Percentiles rank a stretch among this genome's conserved stretches.
Evolutionary conservation across 2,888 invertebrate genomes (phyloP).

Genomic region (Tetheella fluctuosa): DNA sequence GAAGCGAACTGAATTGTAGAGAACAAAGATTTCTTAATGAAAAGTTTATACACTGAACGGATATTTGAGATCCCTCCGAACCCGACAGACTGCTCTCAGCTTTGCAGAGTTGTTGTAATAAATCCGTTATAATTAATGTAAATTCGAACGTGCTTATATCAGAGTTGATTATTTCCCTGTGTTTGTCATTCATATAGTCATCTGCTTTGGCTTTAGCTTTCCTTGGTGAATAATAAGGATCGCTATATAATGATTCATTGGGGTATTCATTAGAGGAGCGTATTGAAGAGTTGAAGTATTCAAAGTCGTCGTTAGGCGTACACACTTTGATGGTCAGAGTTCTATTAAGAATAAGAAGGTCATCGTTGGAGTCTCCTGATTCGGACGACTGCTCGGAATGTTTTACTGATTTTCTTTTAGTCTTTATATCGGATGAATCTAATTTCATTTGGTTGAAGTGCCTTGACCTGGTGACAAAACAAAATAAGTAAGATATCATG

Average conservation of each 20-base stretch:
- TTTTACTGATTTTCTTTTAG: conserved; percentile 48
- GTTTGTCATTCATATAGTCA: conserved; percentile 81
- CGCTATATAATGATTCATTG: conserved; percentile 64
- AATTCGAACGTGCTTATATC: conserved; percentile 83
- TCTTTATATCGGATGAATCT: conserved; percentile 49
- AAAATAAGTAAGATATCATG: conserved; percentile 2
- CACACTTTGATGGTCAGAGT: conserved; percentile 82
- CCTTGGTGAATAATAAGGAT: conserved; percentile 60
- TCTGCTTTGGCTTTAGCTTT: conserved; percentile 75
- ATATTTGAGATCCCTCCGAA: conserved; percentile 81
- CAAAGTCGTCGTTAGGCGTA: conserved; percentile 85
- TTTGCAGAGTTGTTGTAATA: conserved; percentile 81
- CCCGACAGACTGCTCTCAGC: conserved; percentile 79
- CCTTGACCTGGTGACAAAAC: conserved; percentile 50
- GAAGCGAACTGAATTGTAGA: conserved; percentile 83
- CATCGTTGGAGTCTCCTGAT: conserved; percentile 77
- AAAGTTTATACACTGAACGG: conserved; percentile 85
- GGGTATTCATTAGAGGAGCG: conserved; percentile 65
- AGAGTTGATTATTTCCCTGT: conserved; percentile 78
- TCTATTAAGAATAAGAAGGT: conserved; percentile 76
- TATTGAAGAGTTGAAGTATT: conserved; percentile 82
- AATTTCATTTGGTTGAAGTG: conserved; percentile 46
- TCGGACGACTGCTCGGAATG: conserved; percentile 69
- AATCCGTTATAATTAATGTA: conserved; percentile 82
- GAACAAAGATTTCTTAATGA: conserved; percentile 84